Evolutionary conservation across 2,113 vertebrate species (phyloP).

Genomic region (Rattus norvegicus): GRCr8 NC_086026.1:60370501-60371000

Average conservation of each 20-base stretch:
- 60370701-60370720: background rate
- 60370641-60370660: constrained; percentile 3
- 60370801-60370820: background rate
- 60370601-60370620: background rate
- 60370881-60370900: background rate
- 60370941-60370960: background rate
- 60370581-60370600: constrained; percentile 24
- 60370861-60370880: background rate
- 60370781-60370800: background rate
- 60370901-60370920: constrained; percentile 27
- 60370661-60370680: background rate
- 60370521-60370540: constrained; percentile 54
- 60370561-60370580: background rate
- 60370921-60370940: background rate
- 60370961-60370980: background rate
- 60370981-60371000: background rate
- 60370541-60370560: constrained; percentile 16
- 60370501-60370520: background rate
- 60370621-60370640: constrained; percentile 14
- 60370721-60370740: background rate
- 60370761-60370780: background rate
- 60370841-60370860: background rate
- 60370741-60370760: background rate
- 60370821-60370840: background rate
- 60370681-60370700: background rate